These are phyloP conservation scores for Poicephalus meyeri DNA, from an alignment of 2,113 vertebrate genomes.

Conservation along the genomic window DNA sequence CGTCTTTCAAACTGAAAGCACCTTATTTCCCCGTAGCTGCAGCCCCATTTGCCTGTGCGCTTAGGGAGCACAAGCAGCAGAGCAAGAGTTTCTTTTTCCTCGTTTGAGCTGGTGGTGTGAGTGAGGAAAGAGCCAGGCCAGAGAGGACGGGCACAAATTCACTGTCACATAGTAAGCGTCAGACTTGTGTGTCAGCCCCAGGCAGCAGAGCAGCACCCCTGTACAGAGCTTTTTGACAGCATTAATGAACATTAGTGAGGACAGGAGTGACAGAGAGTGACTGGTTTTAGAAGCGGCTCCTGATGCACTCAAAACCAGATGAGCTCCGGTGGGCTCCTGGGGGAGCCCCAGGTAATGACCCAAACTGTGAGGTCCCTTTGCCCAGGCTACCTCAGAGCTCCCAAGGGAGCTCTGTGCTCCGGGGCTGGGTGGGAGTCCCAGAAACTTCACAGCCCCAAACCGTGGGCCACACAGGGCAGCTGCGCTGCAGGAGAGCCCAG, in stretches of 20 bases:
- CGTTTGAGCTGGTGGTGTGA: accelerated
- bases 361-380: neutral
- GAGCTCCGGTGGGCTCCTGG: neutral
- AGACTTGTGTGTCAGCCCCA: neutral
- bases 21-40: neutral
- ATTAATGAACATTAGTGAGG: neutral
- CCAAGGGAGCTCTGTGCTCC: neutral
- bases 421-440: neutral
- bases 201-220: neutral
- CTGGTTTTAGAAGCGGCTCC: neutral
- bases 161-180: accelerated
- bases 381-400: neutral
- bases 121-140: neutral
- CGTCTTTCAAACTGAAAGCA: neutral
- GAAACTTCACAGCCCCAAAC: neutral
- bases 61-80: accelerated
- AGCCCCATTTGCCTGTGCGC: neutral
- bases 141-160: neutral
- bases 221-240: neutral
- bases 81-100: neutral
- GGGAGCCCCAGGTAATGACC: neutral
- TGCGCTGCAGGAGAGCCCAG: neutral
- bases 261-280: neutral
- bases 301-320: neutral
- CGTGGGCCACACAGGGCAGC: neutral